phyloP scores from a whole-genome alignment of 2,797 vertebrate genomes.

The Enteromius afrohamiltoni region DNA sequence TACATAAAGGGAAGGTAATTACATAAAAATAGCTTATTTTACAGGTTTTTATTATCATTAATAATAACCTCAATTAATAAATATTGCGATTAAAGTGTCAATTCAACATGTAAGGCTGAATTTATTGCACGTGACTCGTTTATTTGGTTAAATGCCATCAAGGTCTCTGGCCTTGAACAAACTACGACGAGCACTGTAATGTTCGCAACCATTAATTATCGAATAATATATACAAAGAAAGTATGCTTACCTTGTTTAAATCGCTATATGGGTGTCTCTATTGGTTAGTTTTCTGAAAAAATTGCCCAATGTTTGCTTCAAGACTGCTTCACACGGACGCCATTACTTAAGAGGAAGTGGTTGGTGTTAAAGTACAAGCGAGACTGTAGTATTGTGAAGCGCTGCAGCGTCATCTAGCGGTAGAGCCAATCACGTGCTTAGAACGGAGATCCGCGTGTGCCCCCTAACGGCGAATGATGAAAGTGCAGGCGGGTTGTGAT shows the following conservation, averaged over 20 bases:
- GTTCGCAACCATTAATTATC: neutral
- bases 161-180: constrained; percentile 65
- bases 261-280: neutral
- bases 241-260: constrained; percentile 52
- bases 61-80: too few relatives aligned
- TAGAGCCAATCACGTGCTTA: too few relatives aligned
- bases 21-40: neutral
- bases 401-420: constrained; percentile 60
- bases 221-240: neutral
- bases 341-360: constrained; percentile 71
- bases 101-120: neutral
- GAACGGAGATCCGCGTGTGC: neutral
- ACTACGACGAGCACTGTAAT: neutral
- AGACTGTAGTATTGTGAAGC: fast-evolving
- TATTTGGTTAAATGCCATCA: constrained; percentile 46
- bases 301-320: constrained; percentile 39
- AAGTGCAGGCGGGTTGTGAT: neutral
- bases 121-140: constrained; percentile 13
- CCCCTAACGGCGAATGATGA: neutral
- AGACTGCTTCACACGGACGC: constrained; percentile 61
- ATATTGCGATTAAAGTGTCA: neutral
- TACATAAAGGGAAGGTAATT: neutral
- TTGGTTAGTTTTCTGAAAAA: neutral
- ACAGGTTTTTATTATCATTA: too few relatives aligned
- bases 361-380: neutral